Percentiles rank a stretch among this genome's conserved stretches.
Conservation (phyloP, 2,888 invertebrate species). For the Microctonus aethiopoides region DNA sequence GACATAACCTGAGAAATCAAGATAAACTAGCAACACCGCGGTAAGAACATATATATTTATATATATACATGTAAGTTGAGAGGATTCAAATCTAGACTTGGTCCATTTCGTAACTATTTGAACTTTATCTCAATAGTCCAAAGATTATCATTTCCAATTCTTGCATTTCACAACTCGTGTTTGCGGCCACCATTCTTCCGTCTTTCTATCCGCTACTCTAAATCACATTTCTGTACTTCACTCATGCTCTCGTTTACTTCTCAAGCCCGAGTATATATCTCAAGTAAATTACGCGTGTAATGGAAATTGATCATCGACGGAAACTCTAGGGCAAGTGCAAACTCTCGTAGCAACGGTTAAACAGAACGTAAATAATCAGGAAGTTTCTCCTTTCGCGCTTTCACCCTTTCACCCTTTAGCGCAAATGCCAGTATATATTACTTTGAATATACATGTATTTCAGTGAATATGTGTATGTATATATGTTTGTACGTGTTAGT, state of each 20-base stretch:
- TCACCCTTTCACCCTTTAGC: background rate
- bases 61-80: background rate
- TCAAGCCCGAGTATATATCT: slow-evolving; percentile 21
- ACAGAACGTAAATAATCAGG: slow-evolving; percentile 39
- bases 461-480: background rate
- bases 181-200: background rate
- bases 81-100: background rate
- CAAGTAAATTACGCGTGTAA: slow-evolving; percentile 41
- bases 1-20: background rate
- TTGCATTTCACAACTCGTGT: background rate
- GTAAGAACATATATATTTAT: background rate
- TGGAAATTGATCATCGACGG: slow-evolving; percentile 43
- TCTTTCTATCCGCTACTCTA: background rate
- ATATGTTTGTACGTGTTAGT: background rate
- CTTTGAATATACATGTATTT: background rate
- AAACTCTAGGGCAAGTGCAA: slow-evolving; percentile 34
- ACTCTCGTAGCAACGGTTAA: slow-evolving; percentile 36
- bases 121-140: background rate
- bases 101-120: background rate
- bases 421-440: background rate
- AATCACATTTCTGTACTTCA: background rate
- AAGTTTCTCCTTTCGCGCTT: slow-evolving; percentile 34
- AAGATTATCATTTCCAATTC: background rate
- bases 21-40: background rate
- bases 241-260: background rate